A percentile compares a stretch with the other conserved stretches of the same genome.
These are phyloP conservation scores for Drosophila virilis DNA, from an alignment of 1,140 invertebrate genomes.

Conservation along the genomic window DNA sequence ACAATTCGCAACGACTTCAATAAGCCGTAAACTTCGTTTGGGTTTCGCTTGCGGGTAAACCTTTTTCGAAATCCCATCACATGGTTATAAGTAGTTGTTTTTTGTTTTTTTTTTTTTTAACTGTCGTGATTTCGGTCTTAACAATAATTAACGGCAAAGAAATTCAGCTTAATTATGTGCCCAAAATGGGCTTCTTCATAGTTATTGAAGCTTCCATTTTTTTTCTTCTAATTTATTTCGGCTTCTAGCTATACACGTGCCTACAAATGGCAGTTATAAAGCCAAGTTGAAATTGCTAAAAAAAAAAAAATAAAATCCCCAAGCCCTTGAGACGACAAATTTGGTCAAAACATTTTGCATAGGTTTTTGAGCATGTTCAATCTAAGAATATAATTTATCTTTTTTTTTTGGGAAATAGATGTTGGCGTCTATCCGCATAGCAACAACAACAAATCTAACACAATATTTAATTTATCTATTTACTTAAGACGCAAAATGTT, in stretches of 20 bases:
- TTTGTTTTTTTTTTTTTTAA: background rate
- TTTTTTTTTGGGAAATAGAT: conserved; percentile 25
- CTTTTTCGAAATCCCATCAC: conserved; percentile 63
- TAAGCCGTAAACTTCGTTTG: conserved; percentile 33
- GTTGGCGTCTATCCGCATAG: conserved; percentile 22
- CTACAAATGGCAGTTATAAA: background rate
- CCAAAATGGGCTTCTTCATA: conserved; percentile 36
- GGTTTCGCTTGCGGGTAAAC: conserved; percentile 42
- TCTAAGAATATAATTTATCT: conserved; percentile 59
- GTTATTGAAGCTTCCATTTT: background rate
- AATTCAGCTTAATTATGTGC: conserved; percentile 57
- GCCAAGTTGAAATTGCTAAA: conserved; percentile 23
- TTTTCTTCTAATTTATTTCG: conserved; percentile 10
- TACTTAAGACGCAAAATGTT: conserved; percentile 48
- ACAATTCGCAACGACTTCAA: conserved; percentile 67
- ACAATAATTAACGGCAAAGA: conserved; percentile 65
- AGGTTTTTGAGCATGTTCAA: conserved; percentile 25
- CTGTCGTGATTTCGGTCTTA: conserved; percentile 43
- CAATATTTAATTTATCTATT: conserved; percentile 18
- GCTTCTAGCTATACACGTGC: conserved; percentile 18
- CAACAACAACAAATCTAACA: background rate
- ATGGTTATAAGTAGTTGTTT: conserved; percentile 38
- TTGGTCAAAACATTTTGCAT: conserved; percentile 49
- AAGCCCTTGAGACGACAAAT: background rate
- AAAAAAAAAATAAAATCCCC: background rate